Evolutionary conservation across 2,888 invertebrate species (phyloP).

Genomic region (Merodon equestris): DNA sequence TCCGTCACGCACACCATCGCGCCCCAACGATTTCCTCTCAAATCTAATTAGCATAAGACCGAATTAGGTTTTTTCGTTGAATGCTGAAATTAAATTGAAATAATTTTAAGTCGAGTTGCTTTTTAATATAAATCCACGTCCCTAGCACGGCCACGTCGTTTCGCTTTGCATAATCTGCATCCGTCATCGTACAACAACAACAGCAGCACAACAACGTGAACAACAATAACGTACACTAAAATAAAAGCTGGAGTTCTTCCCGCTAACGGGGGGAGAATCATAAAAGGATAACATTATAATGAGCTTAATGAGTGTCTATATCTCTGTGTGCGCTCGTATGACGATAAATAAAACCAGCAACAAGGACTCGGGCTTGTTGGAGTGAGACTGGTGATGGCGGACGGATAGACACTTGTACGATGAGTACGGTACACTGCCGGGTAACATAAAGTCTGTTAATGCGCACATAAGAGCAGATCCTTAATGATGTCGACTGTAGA

Average conservation of each 20-base stretch:
- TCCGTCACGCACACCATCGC: neutral
- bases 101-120: slow-evolving; percentile 61
- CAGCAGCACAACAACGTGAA: slow-evolving; percentile 17
- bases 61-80: neutral
- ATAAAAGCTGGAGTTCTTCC: slow-evolving; percentile 59
- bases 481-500: slow-evolving; percentile 1
- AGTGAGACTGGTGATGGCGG: slow-evolving; percentile 15
- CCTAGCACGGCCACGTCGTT: neutral
- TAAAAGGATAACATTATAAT: slow-evolving; percentile 66
- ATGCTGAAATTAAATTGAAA: slow-evolving; percentile 62
- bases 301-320: slow-evolving; percentile 66
- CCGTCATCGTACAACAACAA: slow-evolving; percentile 28
- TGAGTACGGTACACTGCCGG: slow-evolving; percentile 7
- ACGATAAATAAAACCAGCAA: slow-evolving; percentile 62
- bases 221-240: slow-evolving; percentile 32
- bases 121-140: slow-evolving; percentile 57
- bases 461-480: slow-evolving; percentile 13
- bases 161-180: slow-evolving; percentile 58
- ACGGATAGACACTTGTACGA: slow-evolving; percentile 36
- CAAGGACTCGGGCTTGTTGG: slow-evolving; percentile 43
- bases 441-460: slow-evolving; percentile 1
- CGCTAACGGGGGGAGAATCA: slow-evolving; percentile 56
- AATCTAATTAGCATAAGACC: slow-evolving; percentile 60
- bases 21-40: slow-evolving; percentile 49
- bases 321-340: slow-evolving; percentile 45